Evolutionary conservation across 2,113 vertebrate species (phyloP), one percentile per base, ranked within the genome.

Genomic region (Sphaerodactylus townsendi): DNA sequence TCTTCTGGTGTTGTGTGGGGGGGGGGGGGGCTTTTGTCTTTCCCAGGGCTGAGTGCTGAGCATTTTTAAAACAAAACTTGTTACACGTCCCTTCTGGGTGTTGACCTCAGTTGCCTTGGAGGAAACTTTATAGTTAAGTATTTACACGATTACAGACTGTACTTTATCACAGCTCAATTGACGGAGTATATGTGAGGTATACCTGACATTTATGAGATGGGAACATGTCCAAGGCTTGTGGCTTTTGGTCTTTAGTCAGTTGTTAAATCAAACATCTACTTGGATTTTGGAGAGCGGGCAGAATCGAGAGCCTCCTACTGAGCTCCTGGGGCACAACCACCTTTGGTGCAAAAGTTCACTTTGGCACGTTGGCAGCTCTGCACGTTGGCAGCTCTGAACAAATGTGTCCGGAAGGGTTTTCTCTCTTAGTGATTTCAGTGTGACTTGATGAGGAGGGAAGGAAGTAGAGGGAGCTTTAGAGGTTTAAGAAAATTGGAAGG

Each of bases 231-330:
- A 71, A 77, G 7, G 28, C 35, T 41, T 84, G 64, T 62, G 37
- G 75, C 68, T 59, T 78, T 30, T 35, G 76, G 53, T 70, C 37
- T 50, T 71, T 70, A 71, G 71, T 84, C 44, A 71, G 70, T 84
- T 59, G 50, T 68, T 41, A 80, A 74, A 46, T 2, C 14, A 48
- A 85, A 50, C 33, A 33, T 9, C 41, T 64, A 48, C 13, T 53
- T 56, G 33, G 44, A 72, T 72, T 73, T 79, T 56, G 30, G 39
- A 84, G 59, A 11, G 9, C 2, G 8, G 41, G 3, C 5, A 13
- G 25, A 64, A 25, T 37, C 62, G 37, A 83, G 50, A 83, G 73
- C 28, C 25, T 53, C 46, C 37, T 76, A 66, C 2, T 5, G n/a
- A 53, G 46, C 10, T 10, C 5, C 50, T 56, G 53, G 17, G 56